These are phyloP conservation scores for Sapayoa aenigma DNA, from an alignment of 2,113 vertebrate genomes.

Conservation along the genomic window DNA sequence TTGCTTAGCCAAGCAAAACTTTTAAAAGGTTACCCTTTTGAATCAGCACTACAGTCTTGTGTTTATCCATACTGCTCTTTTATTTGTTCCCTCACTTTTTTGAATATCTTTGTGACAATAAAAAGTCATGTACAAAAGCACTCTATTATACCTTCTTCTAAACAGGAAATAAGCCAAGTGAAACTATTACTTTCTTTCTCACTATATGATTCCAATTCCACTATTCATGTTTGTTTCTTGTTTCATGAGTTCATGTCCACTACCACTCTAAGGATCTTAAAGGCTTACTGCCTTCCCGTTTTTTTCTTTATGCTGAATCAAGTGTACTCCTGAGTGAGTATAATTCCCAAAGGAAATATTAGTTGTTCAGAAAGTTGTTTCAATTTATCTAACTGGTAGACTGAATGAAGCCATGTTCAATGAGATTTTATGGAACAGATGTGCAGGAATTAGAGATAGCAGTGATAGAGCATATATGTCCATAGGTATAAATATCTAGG, in stretches of 20 bases:
- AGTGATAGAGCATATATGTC: background rate
- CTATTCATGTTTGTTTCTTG: background rate
- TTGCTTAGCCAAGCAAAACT: background rate
- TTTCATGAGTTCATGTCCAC: background rate
- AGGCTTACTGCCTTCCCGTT: background rate
- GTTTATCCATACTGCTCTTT: background rate
- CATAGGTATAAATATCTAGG: fast-evolving
- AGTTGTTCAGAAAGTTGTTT: background rate
- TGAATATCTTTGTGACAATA: background rate
- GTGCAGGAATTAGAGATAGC: background rate
- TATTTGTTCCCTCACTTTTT: background rate
- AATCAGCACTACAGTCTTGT: background rate
- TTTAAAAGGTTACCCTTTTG: background rate
- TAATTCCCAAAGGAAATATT: background rate
- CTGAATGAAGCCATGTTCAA: background rate
- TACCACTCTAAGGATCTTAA: background rate
- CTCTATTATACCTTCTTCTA: background rate
- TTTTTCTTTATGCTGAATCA: background rate
- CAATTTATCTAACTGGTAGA: background rate
- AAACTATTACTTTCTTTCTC: background rate
- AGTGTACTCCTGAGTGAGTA: background rate
- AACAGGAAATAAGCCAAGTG: background rate
- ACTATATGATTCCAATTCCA: background rate
- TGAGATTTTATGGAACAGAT: background rate
- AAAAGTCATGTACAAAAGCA: background rate